Evolutionary conservation across 1,140 invertebrate genomes (phyloP).

Genomic region (Caenorhabditis latens): DNA sequence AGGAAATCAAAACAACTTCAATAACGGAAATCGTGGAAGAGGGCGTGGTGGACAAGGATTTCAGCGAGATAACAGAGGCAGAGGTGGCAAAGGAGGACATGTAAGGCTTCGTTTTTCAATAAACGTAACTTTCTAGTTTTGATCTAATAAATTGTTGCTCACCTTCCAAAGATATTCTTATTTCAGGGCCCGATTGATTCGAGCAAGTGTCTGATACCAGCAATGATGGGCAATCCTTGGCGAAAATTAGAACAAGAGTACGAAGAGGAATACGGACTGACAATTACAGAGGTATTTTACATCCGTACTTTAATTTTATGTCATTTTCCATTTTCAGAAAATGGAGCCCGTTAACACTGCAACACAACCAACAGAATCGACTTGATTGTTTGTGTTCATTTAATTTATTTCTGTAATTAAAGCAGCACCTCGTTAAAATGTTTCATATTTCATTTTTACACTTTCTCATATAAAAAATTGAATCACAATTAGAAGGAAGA

Average conservation of each 20-base stretch:
- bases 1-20: background rate
- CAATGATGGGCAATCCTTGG: slow-evolving; percentile 67
- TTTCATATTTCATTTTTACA: no score
- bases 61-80: slow-evolving; percentile 21
- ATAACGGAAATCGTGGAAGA: slow-evolving; percentile 51
- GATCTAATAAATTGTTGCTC: background rate
- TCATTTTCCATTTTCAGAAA: slow-evolving; percentile 8
- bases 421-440: no score
- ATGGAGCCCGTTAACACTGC: background rate
- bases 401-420: background rate
- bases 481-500: no score
- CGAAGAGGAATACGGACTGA: slow-evolving; percentile 30
- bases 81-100: slow-evolving; percentile 41
- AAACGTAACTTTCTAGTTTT: background rate
- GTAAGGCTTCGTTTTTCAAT: slow-evolving; percentile 2
- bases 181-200: slow-evolving; percentile 23
- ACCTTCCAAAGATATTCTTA: slow-evolving; percentile 1
- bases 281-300: background rate
- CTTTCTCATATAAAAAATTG: no score
- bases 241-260: slow-evolving; percentile 58
- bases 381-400: background rate
- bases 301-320: background rate
- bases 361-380: background rate
- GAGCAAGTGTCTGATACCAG: slow-evolving; percentile 58
- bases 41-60: slow-evolving; percentile 29